Conservation (phyloP, 64 coral and sea anemone genomes). For the Hydrozoanthus tunicans region DNA sequence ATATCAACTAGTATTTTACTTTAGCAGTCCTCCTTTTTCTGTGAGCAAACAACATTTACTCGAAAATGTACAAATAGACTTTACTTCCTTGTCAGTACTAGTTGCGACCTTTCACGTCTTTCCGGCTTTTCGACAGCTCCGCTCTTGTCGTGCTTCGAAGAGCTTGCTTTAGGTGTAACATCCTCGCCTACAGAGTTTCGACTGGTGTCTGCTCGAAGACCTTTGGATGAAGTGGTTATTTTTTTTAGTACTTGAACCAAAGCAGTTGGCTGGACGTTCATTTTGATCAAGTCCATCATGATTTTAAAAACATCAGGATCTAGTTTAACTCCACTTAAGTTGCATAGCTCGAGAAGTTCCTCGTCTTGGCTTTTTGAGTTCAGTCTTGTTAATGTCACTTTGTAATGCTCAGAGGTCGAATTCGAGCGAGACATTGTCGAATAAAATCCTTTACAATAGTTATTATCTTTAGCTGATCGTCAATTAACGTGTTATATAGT, state of each 20-base stretch:
- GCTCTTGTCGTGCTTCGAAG: not conserved
- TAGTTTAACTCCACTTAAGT: constrained; percentile 89
- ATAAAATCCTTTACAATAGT: not conserved
- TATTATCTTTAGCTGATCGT: not conserved
- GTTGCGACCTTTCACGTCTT: constrained; percentile 33
- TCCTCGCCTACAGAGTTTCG: constrained; percentile 15
- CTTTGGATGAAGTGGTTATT: constrained; percentile 69
- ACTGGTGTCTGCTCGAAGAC: constrained; percentile 54
- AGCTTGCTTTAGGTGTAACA: not conserved
- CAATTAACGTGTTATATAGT: not conserved
- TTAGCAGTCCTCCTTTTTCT: too few relatives aligned
- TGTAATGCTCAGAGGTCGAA: constrained; percentile 82
- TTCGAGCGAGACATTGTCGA: constrained; percentile 75
- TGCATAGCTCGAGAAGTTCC: constrained; percentile 90
- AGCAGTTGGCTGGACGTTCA: constrained; percentile 90
- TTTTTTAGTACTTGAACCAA: constrained; percentile 90
- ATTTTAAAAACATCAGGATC: constrained; percentile 96
- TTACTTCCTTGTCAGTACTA: not conserved
- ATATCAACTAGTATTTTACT: too few relatives aligned
- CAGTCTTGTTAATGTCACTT: constrained; percentile 71
- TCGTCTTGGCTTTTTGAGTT: constrained; percentile 83
- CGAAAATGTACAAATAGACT: too few relatives aligned
- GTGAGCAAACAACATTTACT: too few relatives aligned
- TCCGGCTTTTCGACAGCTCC: not conserved
- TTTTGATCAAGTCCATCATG: constrained; percentile 91